Conservation (phyloP, 2,113 vertebrate genomes). For the Silurus glanis region DNA sequence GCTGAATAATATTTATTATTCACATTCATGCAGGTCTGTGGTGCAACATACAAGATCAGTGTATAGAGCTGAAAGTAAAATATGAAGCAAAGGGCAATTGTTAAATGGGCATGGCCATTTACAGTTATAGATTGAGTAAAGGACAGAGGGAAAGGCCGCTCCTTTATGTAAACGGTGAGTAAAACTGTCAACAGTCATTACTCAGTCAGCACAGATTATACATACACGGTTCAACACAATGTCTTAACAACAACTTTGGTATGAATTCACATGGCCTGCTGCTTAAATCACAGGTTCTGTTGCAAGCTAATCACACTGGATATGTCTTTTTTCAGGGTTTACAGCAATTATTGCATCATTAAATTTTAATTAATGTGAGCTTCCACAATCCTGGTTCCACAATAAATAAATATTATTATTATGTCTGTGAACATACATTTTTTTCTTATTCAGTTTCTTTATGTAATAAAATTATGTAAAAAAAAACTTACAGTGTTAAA, state of each 20-base stretch:
- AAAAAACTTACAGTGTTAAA: not conserved
- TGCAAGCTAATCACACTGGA: not conserved
- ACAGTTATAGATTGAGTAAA: not conserved
- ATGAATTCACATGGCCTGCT: not conserved
- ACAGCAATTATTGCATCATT: not conserved
- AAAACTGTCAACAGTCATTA: not conserved
- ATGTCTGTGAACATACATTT: not conserved
- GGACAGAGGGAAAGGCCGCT: not conserved
- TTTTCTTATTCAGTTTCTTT: not conserved
- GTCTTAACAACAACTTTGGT: not conserved
- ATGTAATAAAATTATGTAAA: not conserved
- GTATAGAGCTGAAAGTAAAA: not conserved
- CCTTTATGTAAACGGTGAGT: slow-evolving; percentile 6
- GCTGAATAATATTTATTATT: not conserved
- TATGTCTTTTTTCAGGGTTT: not conserved
- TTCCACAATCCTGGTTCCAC: not conserved
- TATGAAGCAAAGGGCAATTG: not conserved
- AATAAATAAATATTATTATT: not conserved
- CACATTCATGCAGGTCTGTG: not conserved
- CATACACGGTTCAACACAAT: not conserved
- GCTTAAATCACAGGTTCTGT: not conserved
- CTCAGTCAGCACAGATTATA: not conserved
- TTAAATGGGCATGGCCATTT: not conserved
- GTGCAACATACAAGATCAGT: not conserved
- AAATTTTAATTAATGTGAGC: not conserved